Base-by-base conservation (phyloP, 1,140 invertebrate species). In the Cydia pomonella region DNA sequence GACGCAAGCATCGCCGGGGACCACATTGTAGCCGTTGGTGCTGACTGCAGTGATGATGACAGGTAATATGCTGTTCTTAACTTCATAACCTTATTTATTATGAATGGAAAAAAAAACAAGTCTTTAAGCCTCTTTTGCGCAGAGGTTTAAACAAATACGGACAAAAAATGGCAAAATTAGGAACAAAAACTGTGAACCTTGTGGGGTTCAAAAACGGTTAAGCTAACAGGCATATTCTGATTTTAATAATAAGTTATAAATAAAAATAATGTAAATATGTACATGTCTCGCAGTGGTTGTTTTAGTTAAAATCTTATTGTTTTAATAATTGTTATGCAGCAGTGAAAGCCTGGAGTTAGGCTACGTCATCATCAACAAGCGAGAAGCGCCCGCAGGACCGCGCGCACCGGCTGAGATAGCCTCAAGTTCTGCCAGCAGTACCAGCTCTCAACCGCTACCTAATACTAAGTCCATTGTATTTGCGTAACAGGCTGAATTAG, bases 41-140 rank as follows among this genome's bases (percentile, higher is more conserved):
- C n/a, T 2, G 64, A 69, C 18, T 69, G 64, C 64, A 69, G 64
- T 41, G 64, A 69, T 16, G 64, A 69, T 38, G 64, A 69, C 64
- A 69, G 64, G 64, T 69, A 50, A 47, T n/a, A 2, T 29, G 29
- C 29, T 29, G 29, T 5, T 29, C 29, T 29, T n/a, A n/a, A n/a
- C n/a, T n/a, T n/a, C n/a, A n/a, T n/a, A n/a, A n/a, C n/a, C n/a
- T n/a, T n/a, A n/a, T n/a, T n/a, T n/a, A n/a, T n/a, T n/a, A n/a
- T n/a, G n/a, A n/a, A n/a, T n/a, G n/a, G n/a, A n/a, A n/a, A n/a
- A n/a, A n/a, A n/a, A n/a, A n/a, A n/a, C n/a, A n/a, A n/a, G n/a
- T n/a, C n/a, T n/a, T n/a, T n/a, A n/a, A n/a, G n/a, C n/a, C n/a
- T n/a, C n/a, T n/a, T n/a, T n/a, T n/a, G n/a, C n/a, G n/a, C n/a